Base-by-base conservation (phyloP, 2,797 vertebrate species). In the Poeciliopsis infans region DNA sequence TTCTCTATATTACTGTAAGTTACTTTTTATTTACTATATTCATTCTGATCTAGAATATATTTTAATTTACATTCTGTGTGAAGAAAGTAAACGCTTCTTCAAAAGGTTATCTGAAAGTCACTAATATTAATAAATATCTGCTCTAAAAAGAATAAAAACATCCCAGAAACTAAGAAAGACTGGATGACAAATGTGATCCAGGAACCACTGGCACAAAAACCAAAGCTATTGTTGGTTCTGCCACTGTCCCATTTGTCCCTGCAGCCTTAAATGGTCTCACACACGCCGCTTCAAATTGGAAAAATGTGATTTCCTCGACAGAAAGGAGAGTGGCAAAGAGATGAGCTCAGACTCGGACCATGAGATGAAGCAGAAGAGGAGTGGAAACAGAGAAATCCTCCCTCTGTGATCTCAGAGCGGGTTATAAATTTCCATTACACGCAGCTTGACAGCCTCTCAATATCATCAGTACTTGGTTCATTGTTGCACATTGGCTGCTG, bases 401-500 rank as follows among this genome's bases (percentile, higher is more conserved):
- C 46, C 75, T 85, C 78, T 70, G n/a, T 83, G 66, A 79, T 82
- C 71, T 80, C 71, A 3, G 53, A 73, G 77, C 7, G 13, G 74
- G 78, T 77, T 47, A 88, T 92, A 79, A 61, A 81, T 93, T 92
- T 88, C 88, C 86, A 92, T 94, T 89, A 91, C 12, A 5, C 76
- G 69, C 3, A 18, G 85, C 75, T 61, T 86, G 91, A 90, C 91
- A 91, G 90, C 84, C 92, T 81, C 75, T 85, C 79, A 64, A 91
- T 93, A 90, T 77, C 86, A 84, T 87, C 88, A 47, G 81, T 83
- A 61, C 85, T 77, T n/a, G 7, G 76, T 66, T 79, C 78, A 82
- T 88, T 86, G 91, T 61, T 82, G 86, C 88, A 85, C 86, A 91
- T 87, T 90, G 87, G 83, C 66, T 85, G 82, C 77, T 83, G 79